Evolutionary conservation across 2,113 vertebrate species (phyloP), one percentile per base, ranked within the genome.

Genomic region (Mugil cephalus): DNA sequence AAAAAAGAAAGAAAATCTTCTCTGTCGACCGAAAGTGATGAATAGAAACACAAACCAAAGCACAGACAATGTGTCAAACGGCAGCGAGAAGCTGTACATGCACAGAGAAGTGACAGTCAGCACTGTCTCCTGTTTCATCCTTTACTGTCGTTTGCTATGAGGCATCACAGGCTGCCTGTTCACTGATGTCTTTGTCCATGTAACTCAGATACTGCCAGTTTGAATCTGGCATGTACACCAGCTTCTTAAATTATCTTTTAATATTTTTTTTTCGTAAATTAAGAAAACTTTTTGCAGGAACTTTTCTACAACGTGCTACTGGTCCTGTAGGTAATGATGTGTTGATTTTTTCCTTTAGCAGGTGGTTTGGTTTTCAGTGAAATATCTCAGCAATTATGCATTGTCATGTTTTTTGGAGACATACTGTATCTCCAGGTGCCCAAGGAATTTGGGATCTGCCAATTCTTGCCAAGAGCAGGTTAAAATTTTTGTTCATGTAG

Each of bases 101-200:
- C 59, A 35, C 24, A 56, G 53, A 54, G n/a, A 62, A 58, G 42
- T 54, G 19, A 11, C 48, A 66, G 51, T 74, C 74, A 74, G 65
- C 56, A 39, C 10, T 13, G 21, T 63, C 18, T 58, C 3, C 17
- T 42, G n/a, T 58, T 53, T 46, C 8, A 53, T 42, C 7, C 14
- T 53, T 54, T 67, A 35, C 13, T 34, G 38, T 53, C 34, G 24
- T 66, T 58, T 36, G 19, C n/a, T 39, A 18, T 17, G 21, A 46
- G 18, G 54, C 24, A 18, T 48, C 10, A 14, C 10, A 12, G 17
- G 46, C 21, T 63, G 19, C 2, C 53, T 19, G 48, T 36, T 64
- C 18, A 18, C 7, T 34, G n/a, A 30, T 51, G 13, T 6, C 9
- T n/a, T 60, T 18, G 12, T 40, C 48, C 13, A 21, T 51, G 42